Evolutionary conservation across 2,888 invertebrate species (phyloP), one percentile per base, ranked within the genome.

Genomic region (Trichacis sp.): DNA sequence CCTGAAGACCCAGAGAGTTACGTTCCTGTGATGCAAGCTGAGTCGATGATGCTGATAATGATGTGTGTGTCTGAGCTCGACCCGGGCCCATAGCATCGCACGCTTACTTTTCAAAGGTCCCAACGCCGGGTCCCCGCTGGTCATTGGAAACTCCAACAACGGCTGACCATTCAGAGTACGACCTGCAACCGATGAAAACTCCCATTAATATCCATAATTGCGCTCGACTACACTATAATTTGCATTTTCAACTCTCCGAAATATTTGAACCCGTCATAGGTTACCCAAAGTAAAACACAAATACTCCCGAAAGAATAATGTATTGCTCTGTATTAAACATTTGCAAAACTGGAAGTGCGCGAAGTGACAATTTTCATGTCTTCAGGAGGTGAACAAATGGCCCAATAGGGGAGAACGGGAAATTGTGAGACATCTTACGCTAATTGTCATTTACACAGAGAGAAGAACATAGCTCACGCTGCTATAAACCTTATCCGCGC

Each of bases 141-240:
- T 87, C 78, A 93, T 90, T 56, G 93, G 90, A 86, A 96, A 96
- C 85, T 95, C 94, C 74, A 96, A 88, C 75, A 95, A 87, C 59
- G 93, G 90, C 85, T 95, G 95, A 51, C 93, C 93, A 82, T 95
- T 95, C 77, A 94, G 87, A 78, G 91, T 90, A 74, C 90, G 90
- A 77, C 95, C 95, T 95, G 88, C 29, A 85, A 82, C 46, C n/a
- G 18, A 43, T 15, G 14, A 4, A 40, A 12, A 15, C 5, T 5
- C 40, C 2, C 36, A n/a, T 12, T 12, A 17, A 42, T 42, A 14
- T 42, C 4, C 3, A 42, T 40, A 40, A 14, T 40, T 15, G 3
- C 9, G 14, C 3, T 40, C 15, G 40, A 24, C n/a, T n/a, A n/a
- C n/a, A n/a, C n/a, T n/a, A n/a, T n/a, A n/a, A n/a, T n/a, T n/a